Evolutionary conservation across 2,113 vertebrate genomes (phyloP).

Genomic region (Nothoprocta pentlandii): DNA sequence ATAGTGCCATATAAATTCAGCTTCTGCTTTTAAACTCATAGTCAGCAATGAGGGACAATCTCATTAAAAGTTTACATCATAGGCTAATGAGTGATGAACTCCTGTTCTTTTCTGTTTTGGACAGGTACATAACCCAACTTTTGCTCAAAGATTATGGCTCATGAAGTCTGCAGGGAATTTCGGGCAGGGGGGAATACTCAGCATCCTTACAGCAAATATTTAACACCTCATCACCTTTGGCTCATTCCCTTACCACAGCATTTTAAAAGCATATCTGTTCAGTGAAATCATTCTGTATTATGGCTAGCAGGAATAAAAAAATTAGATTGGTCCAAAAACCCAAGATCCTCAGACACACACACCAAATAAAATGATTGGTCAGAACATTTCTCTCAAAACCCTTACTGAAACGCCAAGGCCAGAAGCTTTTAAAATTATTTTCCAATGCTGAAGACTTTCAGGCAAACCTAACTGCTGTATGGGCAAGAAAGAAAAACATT

Average conservation of each 20-base stretch:
- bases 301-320: background rate
- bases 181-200: background rate
- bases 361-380: background rate
- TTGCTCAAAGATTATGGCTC: background rate
- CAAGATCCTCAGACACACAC: background rate
- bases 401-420: background rate
- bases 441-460: background rate
- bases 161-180: background rate
- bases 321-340: background rate
- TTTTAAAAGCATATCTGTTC: background rate
- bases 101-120: background rate
- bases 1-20: background rate
- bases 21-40: background rate
- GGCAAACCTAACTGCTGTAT: background rate
- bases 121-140: background rate
- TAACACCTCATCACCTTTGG: background rate
- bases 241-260: background rate
- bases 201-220: background rate
- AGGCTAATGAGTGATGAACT: background rate
- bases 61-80: background rate
- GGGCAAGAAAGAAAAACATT: background rate
- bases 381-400: background rate
- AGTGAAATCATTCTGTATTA: background rate
- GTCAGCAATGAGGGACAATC: background rate
- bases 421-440: background rate